Percentiles rank a stretch among this genome's conserved stretches.
phyloP scores from a whole-genome alignment of 2,888 invertebrate genomes.

The Cephus nigrinus region DNA sequence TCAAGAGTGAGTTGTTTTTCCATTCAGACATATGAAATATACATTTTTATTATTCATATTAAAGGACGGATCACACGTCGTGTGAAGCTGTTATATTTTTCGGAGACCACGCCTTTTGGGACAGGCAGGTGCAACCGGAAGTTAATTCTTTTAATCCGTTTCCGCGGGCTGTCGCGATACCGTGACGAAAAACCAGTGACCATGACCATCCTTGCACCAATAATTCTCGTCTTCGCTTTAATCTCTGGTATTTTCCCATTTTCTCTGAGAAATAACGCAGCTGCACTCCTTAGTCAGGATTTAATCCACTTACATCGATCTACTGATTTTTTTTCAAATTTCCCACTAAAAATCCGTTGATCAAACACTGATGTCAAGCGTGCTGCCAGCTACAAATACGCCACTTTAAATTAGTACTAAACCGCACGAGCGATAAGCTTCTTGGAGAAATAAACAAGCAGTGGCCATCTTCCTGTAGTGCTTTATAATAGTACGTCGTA shows the following conservation, averaged over 20 bases:
- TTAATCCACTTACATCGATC: not conserved
- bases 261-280: not conserved
- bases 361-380: not conserved
- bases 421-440: not conserved
- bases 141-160: slow-evolving; percentile 49
- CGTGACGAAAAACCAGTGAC: slow-evolving; percentile 55
- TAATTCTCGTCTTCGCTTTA: slow-evolving; percentile 7
- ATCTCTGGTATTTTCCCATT: not conserved
- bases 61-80: not conserved
- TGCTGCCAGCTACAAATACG: not conserved
- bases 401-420: not conserved
- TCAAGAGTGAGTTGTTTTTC: slow-evolving; percentile 48
- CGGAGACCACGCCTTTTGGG: slow-evolving; percentile 16
- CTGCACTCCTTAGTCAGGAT: not conserved
- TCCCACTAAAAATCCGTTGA: not conserved
- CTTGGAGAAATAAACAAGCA: not conserved
- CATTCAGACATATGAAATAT: not conserved
- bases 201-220: slow-evolving; percentile 46
- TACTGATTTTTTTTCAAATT: not conserved
- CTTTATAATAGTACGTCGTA: not conserved
- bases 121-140: slow-evolving; percentile 48
- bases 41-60: not conserved
- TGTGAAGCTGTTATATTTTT: not conserved
- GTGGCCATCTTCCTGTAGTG: not conserved
- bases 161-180: slow-evolving; percentile 43